Evolutionary conservation across 2,888 invertebrate species (phyloP), one percentile per base, ranked within the genome.

Genomic region (Loripinus fragilis): DNA sequence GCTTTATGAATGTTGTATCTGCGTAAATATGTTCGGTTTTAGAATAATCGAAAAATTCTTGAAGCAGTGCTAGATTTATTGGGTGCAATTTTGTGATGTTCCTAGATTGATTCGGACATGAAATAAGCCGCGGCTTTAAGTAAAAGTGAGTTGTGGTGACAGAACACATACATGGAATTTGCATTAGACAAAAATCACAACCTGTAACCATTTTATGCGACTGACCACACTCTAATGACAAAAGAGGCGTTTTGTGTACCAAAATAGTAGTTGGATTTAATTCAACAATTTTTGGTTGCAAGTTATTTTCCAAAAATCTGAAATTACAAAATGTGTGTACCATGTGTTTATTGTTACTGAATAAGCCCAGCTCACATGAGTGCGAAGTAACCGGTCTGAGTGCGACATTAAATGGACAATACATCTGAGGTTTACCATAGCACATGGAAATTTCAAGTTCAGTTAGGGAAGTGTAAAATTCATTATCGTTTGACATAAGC

Each of bases 71-170:
- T 23, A 78, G 25, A 38, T 78, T 78, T n/a, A 78, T 25, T 25
- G 78, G 74, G 50, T 78, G 78, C 25, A 74, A n/a, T 45, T 64
- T 75, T 30, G 74, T 69, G 12, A 75, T 25, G n/a, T 66, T 25
- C 10, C 20, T 45, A 15, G 41, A 60, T 17, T 45, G 10, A 15
- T 75, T 60, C n/a, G 38, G 38, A 28, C 74, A 75, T 10, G 74
- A 35, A n/a, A 33, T 50, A 20, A 75, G 64, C 33, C 60, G 25
- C 8, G 69, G 48, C 23, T 55, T 38, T 15, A 64, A 42, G 23
- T 75, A 75, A 33, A 69, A 64, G 1, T 30, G 23, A 48, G 69
- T 20, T 0, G 48, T 60, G 12, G 33, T 45, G 0, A 75, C 41
- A 25, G 74, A 25, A 42, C 68, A 68, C 10, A 30, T n/a, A 69